Evolutionary conservation across 2,888 invertebrate genomes (phyloP).

Genomic region (Dysmachus trigonus): DNA sequence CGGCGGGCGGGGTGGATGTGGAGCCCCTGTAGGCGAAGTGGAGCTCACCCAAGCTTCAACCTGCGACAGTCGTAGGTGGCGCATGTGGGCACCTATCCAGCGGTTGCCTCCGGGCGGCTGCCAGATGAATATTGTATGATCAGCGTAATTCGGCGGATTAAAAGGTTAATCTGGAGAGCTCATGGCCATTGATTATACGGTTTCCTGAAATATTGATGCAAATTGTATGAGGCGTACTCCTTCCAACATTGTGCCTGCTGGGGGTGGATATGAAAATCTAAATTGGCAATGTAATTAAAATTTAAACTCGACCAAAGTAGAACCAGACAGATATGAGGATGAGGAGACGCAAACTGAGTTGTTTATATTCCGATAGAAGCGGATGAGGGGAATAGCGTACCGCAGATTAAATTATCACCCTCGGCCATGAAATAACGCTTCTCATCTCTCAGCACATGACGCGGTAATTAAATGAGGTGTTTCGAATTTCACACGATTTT

Average conservation of each 20-base stretch:
- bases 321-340: neutral
- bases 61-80: neutral
- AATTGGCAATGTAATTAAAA: neutral
- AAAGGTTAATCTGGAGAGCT: neutral
- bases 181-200: neutral
- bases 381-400: neutral
- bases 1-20: neutral
- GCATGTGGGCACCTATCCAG: neutral
- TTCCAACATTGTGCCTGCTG: neutral
- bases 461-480: neutral
- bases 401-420: neutral
- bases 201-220: neutral
- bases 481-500: neutral
- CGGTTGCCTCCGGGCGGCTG: neutral
- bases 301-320: neutral
- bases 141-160: neutral
- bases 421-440: neutral
- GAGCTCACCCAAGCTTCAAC: neutral
- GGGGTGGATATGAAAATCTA: neutral
- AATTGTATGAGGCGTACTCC: neutral
- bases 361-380: neutral
- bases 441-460: neutral
- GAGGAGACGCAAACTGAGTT: neutral
- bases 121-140: neutral
- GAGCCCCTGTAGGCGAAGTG: neutral